phyloP scores from a whole-genome alignment of 2,113 vertebrate species.

The Megaceryle torquata region DNA sequence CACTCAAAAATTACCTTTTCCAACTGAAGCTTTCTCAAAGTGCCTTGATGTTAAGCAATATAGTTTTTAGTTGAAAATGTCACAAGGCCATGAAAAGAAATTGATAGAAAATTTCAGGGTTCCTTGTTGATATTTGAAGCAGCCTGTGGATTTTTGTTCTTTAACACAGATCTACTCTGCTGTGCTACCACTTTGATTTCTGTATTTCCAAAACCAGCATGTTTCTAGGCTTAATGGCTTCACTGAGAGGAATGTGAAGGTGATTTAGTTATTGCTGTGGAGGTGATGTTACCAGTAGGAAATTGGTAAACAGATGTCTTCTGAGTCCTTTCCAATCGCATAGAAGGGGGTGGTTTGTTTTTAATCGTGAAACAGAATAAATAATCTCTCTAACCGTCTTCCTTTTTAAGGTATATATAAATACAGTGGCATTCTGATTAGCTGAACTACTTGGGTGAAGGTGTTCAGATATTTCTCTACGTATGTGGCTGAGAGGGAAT shows the following conservation, averaged over 20 bases:
- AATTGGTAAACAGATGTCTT: constrained; percentile 72
- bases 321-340: constrained; percentile 63
- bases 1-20: constrained; percentile 86
- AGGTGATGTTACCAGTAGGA: constrained; percentile 76
- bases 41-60: constrained; percentile 88
- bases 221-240: constrained; percentile 88
- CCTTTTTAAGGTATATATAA: not conserved
- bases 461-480: not conserved
- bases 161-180: constrained; percentile 81
- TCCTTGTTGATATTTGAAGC: constrained; percentile 88
- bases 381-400: constrained; percentile 40
- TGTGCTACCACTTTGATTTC: constrained; percentile 82
- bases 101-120: constrained; percentile 86
- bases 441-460: not conserved
- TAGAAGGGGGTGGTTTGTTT: constrained; percentile 29
- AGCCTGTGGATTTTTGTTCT: constrained; percentile 88
- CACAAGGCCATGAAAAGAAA: constrained; percentile 86
- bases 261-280: constrained; percentile 79
- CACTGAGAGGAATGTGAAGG: constrained; percentile 80
- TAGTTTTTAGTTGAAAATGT: constrained; percentile 90
- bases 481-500: not conserved
- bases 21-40: constrained; percentile 80
- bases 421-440: not conserved
- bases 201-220: constrained; percentile 85
- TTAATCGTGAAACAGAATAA: constrained; percentile 7